phyloP scores from a whole-genome alignment of 2,113 vertebrate genomes.

The Toxotes chatareus region DNA sequence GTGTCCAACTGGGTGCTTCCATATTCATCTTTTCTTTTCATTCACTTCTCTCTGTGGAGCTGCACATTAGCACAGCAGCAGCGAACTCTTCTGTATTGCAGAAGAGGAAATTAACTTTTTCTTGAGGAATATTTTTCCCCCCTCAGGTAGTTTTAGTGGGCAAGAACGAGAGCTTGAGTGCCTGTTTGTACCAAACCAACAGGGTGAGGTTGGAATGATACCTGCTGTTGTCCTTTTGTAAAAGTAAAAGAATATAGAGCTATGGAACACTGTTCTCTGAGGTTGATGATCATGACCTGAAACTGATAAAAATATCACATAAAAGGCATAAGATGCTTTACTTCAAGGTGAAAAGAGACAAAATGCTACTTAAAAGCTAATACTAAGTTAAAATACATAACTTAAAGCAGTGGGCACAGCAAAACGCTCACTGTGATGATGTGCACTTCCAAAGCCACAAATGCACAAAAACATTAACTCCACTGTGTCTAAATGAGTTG shows the following conservation, averaged over 20 bases:
- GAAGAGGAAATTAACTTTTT: constrained; percentile 59
- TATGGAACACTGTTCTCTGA: neutral
- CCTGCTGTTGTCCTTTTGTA: neutral
- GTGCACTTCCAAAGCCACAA: constrained; percentile 17
- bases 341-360: neutral
- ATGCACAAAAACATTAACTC: neutral
- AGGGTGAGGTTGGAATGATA: neutral
- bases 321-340: neutral
- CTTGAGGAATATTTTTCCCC: constrained; percentile 14
- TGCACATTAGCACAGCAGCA: constrained; percentile 27
- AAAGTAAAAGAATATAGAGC: neutral
- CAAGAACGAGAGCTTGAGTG: neutral
- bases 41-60: constrained; percentile 38
- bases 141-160: constrained; percentile 5
- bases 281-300: neutral
- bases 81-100: constrained; percentile 24
- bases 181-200: neutral
- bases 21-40: constrained; percentile 12
- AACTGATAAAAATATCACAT: neutral
- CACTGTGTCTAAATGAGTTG: neutral
- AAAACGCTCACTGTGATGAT: constrained; percentile 29
- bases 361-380: neutral
- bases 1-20: constrained; percentile 4
- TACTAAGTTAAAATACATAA: neutral
- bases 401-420: constrained; percentile 32